A percentile compares a stretch with the other conserved stretches of the same genome.
phyloP scores from a whole-genome alignment of 2,113 vertebrate genomes.

The Erythrolamprus reginae region DNA sequence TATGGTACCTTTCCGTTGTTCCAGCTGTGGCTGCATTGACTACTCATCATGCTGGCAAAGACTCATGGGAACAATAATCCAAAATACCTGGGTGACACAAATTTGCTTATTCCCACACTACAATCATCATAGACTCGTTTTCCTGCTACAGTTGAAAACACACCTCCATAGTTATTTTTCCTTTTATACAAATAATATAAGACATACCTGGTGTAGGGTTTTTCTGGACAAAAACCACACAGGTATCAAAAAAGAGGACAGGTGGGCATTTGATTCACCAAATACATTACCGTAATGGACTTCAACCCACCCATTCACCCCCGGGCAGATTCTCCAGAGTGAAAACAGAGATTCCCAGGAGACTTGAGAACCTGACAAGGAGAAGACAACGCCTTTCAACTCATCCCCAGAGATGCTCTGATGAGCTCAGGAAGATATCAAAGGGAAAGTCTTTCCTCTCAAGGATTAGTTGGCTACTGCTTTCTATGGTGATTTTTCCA shows the following conservation, averaged over 20 bases:
- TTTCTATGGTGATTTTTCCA: conserved; percentile 49
- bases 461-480: conserved; percentile 52
- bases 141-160: background rate
- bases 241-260: background rate
- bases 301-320: background rate
- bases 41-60: background rate
- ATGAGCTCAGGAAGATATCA: conserved; percentile 49
- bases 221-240: background rate
- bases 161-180: background rate
- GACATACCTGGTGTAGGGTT: background rate
- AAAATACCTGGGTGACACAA: background rate
- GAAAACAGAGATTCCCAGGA: conserved; percentile 32
- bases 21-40: background rate
- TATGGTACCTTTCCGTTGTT: background rate
- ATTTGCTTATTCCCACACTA: background rate
- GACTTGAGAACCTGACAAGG: conserved; percentile 12
- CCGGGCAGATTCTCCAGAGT: background rate
- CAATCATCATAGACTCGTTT: background rate
- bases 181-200: background rate
- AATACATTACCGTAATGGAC: background rate
- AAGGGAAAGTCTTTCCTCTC: conserved; percentile 33
- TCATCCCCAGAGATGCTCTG: conserved; percentile 27
- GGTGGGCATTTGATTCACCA: background rate
- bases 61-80: background rate
- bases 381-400: background rate